phyloP scores from a whole-genome alignment of 2,113 vertebrate species.

The Oophaga pumilio region DNA sequence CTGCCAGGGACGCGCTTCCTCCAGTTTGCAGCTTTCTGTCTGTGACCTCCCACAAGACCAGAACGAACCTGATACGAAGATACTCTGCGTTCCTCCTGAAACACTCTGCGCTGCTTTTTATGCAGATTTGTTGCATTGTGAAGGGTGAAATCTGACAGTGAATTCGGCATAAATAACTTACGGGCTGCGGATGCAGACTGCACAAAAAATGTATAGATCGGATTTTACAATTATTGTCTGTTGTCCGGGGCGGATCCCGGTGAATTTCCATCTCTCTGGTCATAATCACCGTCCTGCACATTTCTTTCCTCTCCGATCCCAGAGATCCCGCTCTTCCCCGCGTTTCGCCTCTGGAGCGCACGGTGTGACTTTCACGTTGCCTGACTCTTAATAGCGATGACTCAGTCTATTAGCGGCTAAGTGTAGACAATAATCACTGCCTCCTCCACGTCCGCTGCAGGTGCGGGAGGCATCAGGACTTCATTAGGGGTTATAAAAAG shows the following conservation, averaged over 20 bases:
- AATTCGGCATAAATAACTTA: no score
- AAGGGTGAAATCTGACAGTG: no score
- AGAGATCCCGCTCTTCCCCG: slow-evolving; percentile 22
- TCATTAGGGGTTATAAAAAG: slow-evolving; percentile 57
- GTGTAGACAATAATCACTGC: slow-evolving; percentile 56
- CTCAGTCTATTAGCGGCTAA: slow-evolving; percentile 57
- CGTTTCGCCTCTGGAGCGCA: slow-evolving; percentile 52
- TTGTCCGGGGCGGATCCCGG: no score
- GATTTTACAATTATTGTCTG: no score
- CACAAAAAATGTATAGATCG: no score
- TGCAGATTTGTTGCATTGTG: no score
- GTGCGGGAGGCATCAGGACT: slow-evolving; percentile 49
- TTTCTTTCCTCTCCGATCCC: no score
- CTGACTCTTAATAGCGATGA: slow-evolving; percentile 55
- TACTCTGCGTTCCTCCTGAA: background rate
- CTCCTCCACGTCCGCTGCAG: slow-evolving; percentile 51
- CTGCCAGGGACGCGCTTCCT: no score
- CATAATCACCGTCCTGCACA: background rate
- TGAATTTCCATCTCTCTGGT: no score
- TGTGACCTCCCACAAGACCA: background rate
- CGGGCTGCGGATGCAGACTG: no score
- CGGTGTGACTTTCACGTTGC: slow-evolving; percentile 61
- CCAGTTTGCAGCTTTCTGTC: no score
- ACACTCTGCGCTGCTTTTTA: background rate
- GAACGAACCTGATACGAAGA: background rate